A percentile compares a stretch with the other conserved stretches of the same genome.
Evolutionary conservation across 2,888 invertebrate species (phyloP).

Genomic region (Lycocerus yunnanus): DNA sequence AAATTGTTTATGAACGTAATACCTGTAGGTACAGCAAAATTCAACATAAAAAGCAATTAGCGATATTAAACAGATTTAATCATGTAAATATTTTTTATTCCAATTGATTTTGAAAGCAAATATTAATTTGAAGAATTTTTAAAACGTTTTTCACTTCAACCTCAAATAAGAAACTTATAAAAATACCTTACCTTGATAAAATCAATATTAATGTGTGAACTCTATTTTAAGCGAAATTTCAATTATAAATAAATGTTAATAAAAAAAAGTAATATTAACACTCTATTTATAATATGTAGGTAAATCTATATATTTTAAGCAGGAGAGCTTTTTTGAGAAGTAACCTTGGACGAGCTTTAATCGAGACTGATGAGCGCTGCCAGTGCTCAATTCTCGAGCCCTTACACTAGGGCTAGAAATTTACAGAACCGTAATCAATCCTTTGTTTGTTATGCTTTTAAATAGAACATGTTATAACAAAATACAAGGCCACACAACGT

Average conservation of each 20-base stretch:
- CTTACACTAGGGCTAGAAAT: conserved; percentile 10
- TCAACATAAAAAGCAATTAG: not conserved
- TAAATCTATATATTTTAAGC: conserved; percentile 8
- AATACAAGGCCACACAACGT: not conserved
- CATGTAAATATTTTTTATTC: not conserved
- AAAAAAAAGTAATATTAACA: not conserved
- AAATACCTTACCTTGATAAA: not conserved
- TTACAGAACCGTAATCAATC: conserved; percentile 19
- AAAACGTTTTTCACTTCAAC: not conserved
- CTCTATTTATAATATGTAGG: conserved; percentile 1
- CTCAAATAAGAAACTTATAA: not conserved
- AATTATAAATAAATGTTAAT: not conserved
- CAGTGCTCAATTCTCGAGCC: conserved; percentile 11
- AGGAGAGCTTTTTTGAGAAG: conserved; percentile 13
- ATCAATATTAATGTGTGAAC: not conserved
- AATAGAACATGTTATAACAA: not conserved
- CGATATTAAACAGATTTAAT: not conserved
- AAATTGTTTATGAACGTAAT: not conserved
- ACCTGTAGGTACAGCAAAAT: not conserved
- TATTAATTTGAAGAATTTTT: not conserved
- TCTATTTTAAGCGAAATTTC: not conserved
- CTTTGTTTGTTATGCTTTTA: not conserved
- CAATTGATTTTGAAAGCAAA: not conserved
- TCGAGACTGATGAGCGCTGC: conserved; percentile 23
- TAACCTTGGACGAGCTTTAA: conserved; percentile 25